Conservation (phyloP, 2,797 vertebrate species). For the Morus bassanus region DNA sequence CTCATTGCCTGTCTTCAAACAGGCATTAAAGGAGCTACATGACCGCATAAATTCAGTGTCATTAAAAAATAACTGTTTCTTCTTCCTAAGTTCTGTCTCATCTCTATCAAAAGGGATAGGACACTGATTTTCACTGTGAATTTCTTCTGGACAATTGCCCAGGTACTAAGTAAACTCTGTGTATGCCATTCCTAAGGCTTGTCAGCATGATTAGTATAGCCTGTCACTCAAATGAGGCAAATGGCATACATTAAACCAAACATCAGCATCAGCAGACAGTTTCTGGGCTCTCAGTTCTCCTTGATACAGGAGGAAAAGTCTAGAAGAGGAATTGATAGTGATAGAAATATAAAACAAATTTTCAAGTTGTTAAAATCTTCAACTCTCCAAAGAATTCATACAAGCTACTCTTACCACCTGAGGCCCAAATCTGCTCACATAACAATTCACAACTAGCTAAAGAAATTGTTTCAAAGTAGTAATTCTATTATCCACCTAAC, state of each 20-base stretch:
- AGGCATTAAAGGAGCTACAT: not conserved
- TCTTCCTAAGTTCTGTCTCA: not conserved
- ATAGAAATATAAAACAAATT: not conserved
- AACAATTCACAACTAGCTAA: not conserved
- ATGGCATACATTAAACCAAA: not conserved
- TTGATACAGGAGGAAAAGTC: not conserved
- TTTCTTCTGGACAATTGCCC: not conserved
- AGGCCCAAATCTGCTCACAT: not conserved
- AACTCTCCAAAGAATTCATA: not conserved
- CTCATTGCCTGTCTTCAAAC: not conserved
- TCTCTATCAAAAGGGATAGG: not conserved
- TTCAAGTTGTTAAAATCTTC: not conserved
- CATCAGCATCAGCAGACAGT: not conserved
- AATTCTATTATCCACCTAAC: not conserved
- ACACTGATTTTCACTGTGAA: not conserved
- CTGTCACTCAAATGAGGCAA: not conserved
- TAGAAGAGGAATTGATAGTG: not conserved
- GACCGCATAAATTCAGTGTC: not conserved
- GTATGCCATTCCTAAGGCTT: not conserved
- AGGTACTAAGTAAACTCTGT: not conserved
- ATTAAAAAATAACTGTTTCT: not conserved
- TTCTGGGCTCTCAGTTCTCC: not conserved
- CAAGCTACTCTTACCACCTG: not conserved
- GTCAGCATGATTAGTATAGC: not conserved
- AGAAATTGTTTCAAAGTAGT: not conserved